Base-by-base conservation (phyloP, 2,113 vertebrate species). In the Oncorhynchus nerka region DNA sequence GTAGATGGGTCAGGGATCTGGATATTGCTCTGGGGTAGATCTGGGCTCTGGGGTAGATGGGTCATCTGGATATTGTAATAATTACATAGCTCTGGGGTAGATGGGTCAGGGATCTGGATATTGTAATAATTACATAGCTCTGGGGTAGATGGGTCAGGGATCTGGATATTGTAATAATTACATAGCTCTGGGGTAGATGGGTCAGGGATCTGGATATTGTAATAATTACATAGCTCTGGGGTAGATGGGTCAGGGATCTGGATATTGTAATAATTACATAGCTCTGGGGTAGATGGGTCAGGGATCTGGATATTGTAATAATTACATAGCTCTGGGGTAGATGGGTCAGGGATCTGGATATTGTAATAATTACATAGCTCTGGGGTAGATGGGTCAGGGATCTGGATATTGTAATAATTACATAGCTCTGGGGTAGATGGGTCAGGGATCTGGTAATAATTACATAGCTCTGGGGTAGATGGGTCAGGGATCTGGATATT, bases 81-180 rank as follows among this genome's bases (percentile, higher is more conserved):
- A 76, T 75, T 49, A 65, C 70, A 68, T 69, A 61, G 67, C 51
- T 75, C 70, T 64, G 64, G 61, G 75, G 81, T 85, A 75, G 76
- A 48, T 48, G 75, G 80, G 86, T 87, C 84, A 84, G 20, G 74
- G 72, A 86, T 64, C 74, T 15, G 73, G 73, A 72, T 72, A 74
- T 67, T 81, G 78, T 75, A 81, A 78, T 55, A 68, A 75, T 75
- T 49, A 65, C 70, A 68, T 69, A 61, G 67, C 45, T 75, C 68
- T 64, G 64, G 61, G 75, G 81, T 85, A 75, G 76, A 48, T 48
- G 75, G 81, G 86, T 87, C 84, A 84, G 20, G 74, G 72, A 86
- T 64, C 74, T 15, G 73, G 73, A 72, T 72, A 74, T 67, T 81
- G 78, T 75, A 81, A 78, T 55, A 68, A 76, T 75, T 49, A 65